Evolutionary conservation across 1,140 invertebrate species (phyloP).

Genomic region (Zaprionus ornatus): DNA sequence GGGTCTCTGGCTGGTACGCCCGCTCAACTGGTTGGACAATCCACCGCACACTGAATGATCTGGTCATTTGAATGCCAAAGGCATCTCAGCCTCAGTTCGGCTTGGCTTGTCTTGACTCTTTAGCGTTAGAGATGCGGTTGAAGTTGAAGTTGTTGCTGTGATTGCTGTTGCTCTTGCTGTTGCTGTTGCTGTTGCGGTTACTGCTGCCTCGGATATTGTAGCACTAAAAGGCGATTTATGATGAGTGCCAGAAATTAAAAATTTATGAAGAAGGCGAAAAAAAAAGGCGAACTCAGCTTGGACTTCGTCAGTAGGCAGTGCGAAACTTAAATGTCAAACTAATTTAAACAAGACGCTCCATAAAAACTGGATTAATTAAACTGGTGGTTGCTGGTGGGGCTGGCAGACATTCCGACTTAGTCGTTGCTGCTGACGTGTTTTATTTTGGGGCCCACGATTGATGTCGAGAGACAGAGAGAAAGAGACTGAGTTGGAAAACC

Average conservation of each 20-base stretch:
- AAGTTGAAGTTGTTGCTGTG: neutral
- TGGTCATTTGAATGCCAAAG: conserved; percentile 79
- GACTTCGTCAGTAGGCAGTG: conserved; percentile 17
- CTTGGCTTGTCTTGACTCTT: conserved; percentile 50
- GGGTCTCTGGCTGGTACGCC: conserved; percentile 35
- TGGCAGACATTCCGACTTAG: conserved; percentile 11
- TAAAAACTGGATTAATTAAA: conserved; percentile 81
- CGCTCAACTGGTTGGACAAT: conserved; percentile 44
- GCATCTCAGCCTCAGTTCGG: conserved; percentile 44
- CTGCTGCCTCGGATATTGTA: conserved; percentile 26
- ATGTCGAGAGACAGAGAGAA: conserved; percentile 16
- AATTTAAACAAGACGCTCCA: conserved; percentile 76
- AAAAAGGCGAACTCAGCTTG: neutral
- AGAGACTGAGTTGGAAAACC: neutral
- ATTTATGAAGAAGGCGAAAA: conserved; percentile 52
- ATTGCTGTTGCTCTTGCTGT: neutral
- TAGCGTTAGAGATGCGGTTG: conserved; percentile 39
- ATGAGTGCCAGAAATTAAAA: conserved; percentile 64
- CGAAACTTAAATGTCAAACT: conserved; percentile 80
- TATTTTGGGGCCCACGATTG: conserved; percentile 35
- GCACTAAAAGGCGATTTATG: conserved; percentile 74
- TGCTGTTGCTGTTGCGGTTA: neutral
- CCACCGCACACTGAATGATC: conserved; percentile 21
- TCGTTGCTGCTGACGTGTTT: conserved; percentile 30
- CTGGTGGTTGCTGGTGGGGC: conserved; percentile 40